phyloP scores from a whole-genome alignment of 1,140 invertebrate species.

The Diorhabda elongata region DNA sequence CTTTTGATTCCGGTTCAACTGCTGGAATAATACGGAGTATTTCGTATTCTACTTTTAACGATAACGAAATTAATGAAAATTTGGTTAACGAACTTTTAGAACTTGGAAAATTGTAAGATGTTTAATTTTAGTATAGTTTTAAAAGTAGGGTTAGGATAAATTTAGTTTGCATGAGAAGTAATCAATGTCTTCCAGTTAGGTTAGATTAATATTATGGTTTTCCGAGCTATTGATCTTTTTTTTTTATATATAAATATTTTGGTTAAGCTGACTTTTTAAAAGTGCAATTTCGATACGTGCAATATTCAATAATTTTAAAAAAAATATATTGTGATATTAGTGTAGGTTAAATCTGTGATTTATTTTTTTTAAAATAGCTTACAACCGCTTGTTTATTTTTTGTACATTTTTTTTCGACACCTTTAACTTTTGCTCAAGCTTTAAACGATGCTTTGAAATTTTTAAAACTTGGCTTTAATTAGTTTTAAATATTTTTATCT shows the following conservation, averaged over 20 bases:
- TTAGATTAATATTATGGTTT: constrained; percentile 14
- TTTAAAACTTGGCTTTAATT: constrained; percentile 27
- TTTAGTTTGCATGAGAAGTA: not conserved
- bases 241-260: not conserved
- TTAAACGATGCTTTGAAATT: constrained; percentile 32
- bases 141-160: no score
- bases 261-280: constrained; percentile 28
- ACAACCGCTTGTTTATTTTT: not conserved
- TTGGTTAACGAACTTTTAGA: constrained; percentile 54
- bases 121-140: constrained; percentile 14
- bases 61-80: constrained; percentile 52
- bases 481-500: constrained; percentile 18
- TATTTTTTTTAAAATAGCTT: not conserved
- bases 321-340: constrained; percentile 10
- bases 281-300: constrained; percentile 24
- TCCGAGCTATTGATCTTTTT: constrained; percentile 13
- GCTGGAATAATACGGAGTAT: constrained; percentile 25
- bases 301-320: not conserved
- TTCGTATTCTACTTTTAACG: constrained; percentile 47
- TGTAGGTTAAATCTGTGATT: not conserved
- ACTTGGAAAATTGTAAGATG: constrained; percentile 29
- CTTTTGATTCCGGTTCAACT: constrained; percentile 43
- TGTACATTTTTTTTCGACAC: constrained; percentile 21
- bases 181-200: constrained; percentile 11
- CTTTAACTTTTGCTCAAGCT: constrained; percentile 45